Conservation (phyloP, 2,113 vertebrate genomes). For the Heterochromis multidens region DNA sequence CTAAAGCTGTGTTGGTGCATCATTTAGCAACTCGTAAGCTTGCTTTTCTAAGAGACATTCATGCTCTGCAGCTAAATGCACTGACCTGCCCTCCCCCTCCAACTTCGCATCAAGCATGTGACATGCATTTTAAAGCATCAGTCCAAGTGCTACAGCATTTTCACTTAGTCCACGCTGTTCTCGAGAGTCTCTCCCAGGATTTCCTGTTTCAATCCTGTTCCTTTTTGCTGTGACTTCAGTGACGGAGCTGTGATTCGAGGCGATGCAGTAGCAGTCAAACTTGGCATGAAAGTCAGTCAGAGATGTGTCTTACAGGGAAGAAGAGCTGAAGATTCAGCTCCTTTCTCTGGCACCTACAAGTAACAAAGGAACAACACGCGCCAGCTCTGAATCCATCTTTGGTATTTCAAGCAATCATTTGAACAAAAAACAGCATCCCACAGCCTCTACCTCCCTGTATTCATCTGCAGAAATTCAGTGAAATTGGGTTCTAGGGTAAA, state of each 20-base stretch:
- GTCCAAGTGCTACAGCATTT: slow-evolving; percentile 17
- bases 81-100: slow-evolving; percentile 1
- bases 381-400: neutral
- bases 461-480: slow-evolving; percentile 6
- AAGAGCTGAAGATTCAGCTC: slow-evolving; percentile 22
- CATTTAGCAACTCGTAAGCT: slow-evolving; percentile 10
- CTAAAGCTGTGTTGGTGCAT: slow-evolving; percentile 15
- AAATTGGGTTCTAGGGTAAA: slow-evolving; percentile 17
- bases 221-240: slow-evolving; percentile 2
- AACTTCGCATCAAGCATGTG: neutral
- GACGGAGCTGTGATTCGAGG: neutral
- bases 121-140: slow-evolving; percentile 26
- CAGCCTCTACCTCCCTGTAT: neutral
- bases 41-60: slow-evolving; percentile 22
- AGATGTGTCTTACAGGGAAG: slow-evolving; percentile 8
- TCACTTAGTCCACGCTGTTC: slow-evolving; percentile 21
- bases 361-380: slow-evolving; percentile 11
- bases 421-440: slow-evolving; percentile 11
- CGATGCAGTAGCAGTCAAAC: slow-evolving; percentile 7
- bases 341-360: slow-evolving; percentile 4
- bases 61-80: slow-evolving; percentile 5
- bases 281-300: slow-evolving; percentile 33
- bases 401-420: slow-evolving; percentile 26
- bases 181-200: slow-evolving; percentile 20
- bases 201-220: neutral